These are phyloP conservation scores for Cephus rjabovi DNA, from an alignment of 2,888 invertebrate genomes.

Conservation along the genomic window DNA sequence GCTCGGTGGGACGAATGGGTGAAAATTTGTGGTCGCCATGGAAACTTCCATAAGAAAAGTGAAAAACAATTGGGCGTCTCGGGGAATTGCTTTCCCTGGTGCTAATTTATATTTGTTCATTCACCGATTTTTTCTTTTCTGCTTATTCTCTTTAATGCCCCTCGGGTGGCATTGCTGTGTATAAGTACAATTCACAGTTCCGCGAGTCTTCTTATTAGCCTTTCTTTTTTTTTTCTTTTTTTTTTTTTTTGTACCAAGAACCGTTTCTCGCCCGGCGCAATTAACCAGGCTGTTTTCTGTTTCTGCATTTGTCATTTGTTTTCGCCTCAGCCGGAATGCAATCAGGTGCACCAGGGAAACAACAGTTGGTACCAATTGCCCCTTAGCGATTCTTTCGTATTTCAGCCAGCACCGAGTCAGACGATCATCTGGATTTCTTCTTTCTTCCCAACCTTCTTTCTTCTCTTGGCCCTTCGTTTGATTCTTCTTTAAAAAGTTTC, in stretches of 20 bases:
- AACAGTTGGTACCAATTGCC: constrained; percentile 17
- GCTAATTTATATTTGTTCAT: constrained; percentile 14
- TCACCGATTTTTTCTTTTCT: constrained; percentile 25
- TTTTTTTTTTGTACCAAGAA: constrained; percentile 28
- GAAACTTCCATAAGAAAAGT: constrained; percentile 50
- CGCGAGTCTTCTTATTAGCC: constrained; percentile 36
- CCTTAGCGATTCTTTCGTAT: not conserved
- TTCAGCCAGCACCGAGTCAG: constrained; percentile 37
- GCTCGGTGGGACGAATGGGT: not conserved
- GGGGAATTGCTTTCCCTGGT: constrained; percentile 23
- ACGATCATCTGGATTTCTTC: constrained; percentile 17
- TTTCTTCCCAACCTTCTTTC: not conserved
- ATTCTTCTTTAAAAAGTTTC: not conserved
- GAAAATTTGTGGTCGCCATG: constrained; percentile 29
- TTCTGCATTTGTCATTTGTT: constrained; percentile 56
- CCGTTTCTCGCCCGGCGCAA: constrained; percentile 15
- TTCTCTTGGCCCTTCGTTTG: not conserved
- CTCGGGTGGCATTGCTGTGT: not conserved
- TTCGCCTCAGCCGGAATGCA: constrained; percentile 46
- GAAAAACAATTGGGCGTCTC: constrained; percentile 31
- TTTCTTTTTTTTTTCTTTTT: no score
- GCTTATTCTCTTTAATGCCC: constrained; percentile 3
- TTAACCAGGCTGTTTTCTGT: constrained; percentile 19
- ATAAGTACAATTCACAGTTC: constrained; percentile 29
- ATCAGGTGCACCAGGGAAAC: constrained; percentile 42